phyloP scores from a whole-genome alignment of 2,113 vertebrate genomes.

The Origma solitaria region DNA sequence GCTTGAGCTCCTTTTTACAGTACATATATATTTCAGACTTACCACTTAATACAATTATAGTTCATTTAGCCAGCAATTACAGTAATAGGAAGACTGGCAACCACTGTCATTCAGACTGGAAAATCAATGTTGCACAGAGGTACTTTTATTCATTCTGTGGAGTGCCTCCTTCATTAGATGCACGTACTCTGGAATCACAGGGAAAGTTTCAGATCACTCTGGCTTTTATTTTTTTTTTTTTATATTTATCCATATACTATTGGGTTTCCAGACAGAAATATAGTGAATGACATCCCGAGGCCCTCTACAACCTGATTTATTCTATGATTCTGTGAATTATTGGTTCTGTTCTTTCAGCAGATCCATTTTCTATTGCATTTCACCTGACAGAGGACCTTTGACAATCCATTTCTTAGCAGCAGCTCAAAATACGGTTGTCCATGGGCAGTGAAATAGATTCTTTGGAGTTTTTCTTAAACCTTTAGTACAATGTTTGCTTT shows the following conservation, averaged over 20 bases:
- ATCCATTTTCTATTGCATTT: conserved; percentile 8
- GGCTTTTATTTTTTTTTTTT: neutral
- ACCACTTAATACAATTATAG: conserved; percentile 76
- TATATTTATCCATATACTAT: neutral
- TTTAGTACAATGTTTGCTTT: conserved; percentile 9
- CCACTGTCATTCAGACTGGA: conserved; percentile 60
- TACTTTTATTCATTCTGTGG: conserved; percentile 31
- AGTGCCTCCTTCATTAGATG: neutral
- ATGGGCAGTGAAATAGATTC: neutral
- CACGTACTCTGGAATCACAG: neutral
- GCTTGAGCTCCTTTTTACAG: conserved; percentile 62
- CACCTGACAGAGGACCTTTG: neutral
- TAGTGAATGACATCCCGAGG: neutral
- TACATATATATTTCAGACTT: conserved; percentile 72
- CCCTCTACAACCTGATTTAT: neutral
- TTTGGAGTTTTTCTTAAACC: neutral
- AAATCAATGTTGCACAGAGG: conserved; percentile 58
- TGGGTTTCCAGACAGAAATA: neutral
- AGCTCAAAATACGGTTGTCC: neutral
- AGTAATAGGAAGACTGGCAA: conserved; percentile 76
- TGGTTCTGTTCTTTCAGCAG: neutral
- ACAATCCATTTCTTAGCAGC: neutral
- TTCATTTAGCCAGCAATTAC: conserved; percentile 77
- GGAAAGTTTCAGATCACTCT: neutral
- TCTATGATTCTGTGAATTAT: neutral